Base-by-base conservation (phyloP, 2,113 vertebrate genomes). In the Eulemur rufifrons region DNA sequence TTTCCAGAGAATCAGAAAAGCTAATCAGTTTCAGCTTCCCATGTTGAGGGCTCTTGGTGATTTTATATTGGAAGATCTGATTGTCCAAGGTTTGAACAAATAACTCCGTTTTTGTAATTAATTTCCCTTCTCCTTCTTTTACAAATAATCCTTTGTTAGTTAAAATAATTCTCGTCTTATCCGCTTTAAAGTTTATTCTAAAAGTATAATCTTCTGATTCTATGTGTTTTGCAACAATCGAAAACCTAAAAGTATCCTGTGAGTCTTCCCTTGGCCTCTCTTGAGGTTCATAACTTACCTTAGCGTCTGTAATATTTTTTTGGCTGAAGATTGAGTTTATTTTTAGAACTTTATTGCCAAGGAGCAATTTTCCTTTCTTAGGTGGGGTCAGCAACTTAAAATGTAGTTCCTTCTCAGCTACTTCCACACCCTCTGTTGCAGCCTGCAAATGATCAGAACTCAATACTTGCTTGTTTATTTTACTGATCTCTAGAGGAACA, bases 241-340 rank as follows among this genome's bases (percentile, higher is more conserved):
- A 97, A 94, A 99, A 99, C 69, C 96, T 98, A 97, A 99, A 99
- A 63, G 95, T 98, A 98, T 99, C 99, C 37, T 45, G 92, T 4
- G 97, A 98, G 61, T 99, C 98, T 95, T 98, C 97, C 32, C 95
- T 92, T n/a, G 98, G 98, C 90, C 97, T 98, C 78, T 98, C 98
- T 0, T 98, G 97, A 37, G 99, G 98, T 68, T 99, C 98, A 77
- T 99, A 99, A 88, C 98, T 98, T 54, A 99, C 97, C 97, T 98
- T 98, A 76, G 56, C 66, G 97, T 99, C 97, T 68, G 96, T 98
- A 92, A 99, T 86, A 86, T 99, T 97, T 95, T 96, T 99, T 95
- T 99, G 99, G 97, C 98, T 99, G 93, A 99, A 99, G 66, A 98
- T 95, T 7, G 99, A 99, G 95, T 99, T 98, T 95, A 98, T 98